phyloP scores from a whole-genome alignment of 2,113 vertebrate genomes.

The Actenoides lindsayi region DNA sequence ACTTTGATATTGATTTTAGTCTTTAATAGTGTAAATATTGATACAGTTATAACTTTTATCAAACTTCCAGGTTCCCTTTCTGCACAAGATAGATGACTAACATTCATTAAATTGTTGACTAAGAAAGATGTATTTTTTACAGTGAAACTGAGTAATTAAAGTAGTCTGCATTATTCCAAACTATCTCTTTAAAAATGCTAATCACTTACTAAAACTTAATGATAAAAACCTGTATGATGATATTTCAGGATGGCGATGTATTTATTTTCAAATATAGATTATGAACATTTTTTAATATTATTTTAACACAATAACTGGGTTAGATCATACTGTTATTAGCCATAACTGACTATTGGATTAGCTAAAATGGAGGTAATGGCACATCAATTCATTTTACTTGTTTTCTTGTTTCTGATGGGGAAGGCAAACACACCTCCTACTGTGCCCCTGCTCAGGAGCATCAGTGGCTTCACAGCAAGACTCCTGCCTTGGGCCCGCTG shows the following conservation, averaged over 20 bases:
- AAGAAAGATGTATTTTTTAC: not conserved
- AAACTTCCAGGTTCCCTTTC: not conserved
- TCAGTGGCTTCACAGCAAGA: not conserved
- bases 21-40: conserved; percentile 15
- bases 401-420: not conserved
- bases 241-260: not conserved
- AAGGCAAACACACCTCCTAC: not conserved
- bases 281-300: not conserved
- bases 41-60: not conserved
- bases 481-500: accelerated
- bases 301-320: not conserved
- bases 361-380: not conserved
- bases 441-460: accelerated
- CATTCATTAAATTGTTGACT: not conserved
- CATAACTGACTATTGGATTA: not conserved
- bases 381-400: not conserved
- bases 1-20: conserved; percentile 15
- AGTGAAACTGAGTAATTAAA: not conserved
- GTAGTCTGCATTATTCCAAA: not conserved
- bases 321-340: not conserved
- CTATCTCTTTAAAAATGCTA: not conserved
- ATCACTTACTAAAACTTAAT: not conserved
- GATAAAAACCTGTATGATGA: not conserved
- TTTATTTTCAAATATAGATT: not conserved
- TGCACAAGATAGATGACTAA: not conserved